phyloP scores from a whole-genome alignment of 1,140 invertebrate genomes.

The Calliopsis andreniformis region DNA sequence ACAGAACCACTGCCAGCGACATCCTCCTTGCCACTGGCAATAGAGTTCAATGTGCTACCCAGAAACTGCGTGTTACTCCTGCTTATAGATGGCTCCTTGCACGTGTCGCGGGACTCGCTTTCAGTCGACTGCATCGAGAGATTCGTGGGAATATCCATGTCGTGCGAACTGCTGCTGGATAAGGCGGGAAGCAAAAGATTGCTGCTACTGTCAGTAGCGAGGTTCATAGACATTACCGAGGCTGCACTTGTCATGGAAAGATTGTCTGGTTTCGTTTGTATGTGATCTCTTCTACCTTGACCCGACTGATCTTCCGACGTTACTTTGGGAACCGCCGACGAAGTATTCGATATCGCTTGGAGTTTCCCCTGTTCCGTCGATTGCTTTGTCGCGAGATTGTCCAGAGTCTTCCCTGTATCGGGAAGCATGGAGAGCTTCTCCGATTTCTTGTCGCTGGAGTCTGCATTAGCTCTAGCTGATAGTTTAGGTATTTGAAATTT shows the following conservation, averaged over 20 bases:
- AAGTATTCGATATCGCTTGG: slow-evolving; percentile 59
- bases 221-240: slow-evolving; percentile 60
- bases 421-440: slow-evolving; percentile 60
- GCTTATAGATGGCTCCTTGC: slow-evolving; percentile 47
- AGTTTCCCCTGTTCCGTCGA: slow-evolving; percentile 64
- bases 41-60: slow-evolving; percentile 30
- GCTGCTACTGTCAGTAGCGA: slow-evolving; percentile 52
- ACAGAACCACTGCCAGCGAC: slow-evolving; percentile 40
- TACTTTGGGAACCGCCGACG: slow-evolving; percentile 39
- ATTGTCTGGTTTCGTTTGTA: slow-evolving; percentile 67
- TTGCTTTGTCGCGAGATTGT: slow-evolving; percentile 59
- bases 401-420: slow-evolving; percentile 50
- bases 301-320: slow-evolving; percentile 59
- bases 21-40: slow-evolving; percentile 57
- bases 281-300: slow-evolving; percentile 56
- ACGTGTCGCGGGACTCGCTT: slow-evolving; percentile 62
- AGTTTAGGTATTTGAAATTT: slow-evolving; percentile 94
- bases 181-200: slow-evolving; percentile 62
- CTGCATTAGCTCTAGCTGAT: slow-evolving; percentile 82
- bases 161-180: slow-evolving; percentile 50
- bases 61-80: slow-evolving; percentile 53
- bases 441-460: slow-evolving; percentile 67
- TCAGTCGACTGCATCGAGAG: slow-evolving; percentile 76
- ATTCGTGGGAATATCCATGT: slow-evolving; percentile 75
- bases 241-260: slow-evolving; percentile 45